Conservation (phyloP, 2,113 vertebrate genomes). For the Pampusana beccarii region DNA sequence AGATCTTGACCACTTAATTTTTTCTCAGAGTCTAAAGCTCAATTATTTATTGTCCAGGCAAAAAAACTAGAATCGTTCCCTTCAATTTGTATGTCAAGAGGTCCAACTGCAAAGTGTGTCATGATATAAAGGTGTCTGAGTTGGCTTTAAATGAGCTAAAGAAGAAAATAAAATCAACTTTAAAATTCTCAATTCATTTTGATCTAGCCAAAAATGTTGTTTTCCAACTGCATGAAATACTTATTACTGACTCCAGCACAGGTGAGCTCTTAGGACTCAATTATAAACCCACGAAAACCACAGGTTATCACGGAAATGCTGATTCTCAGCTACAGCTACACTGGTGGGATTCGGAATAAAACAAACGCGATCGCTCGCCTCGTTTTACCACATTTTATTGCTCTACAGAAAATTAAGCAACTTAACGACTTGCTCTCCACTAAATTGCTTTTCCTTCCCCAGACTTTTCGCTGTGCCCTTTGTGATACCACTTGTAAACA, state of each 20-base stretch:
- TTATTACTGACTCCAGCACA: conserved; percentile 36
- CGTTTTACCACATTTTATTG: conserved; percentile 62
- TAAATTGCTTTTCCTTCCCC: conserved; percentile 55
- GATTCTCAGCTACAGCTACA: not conserved
- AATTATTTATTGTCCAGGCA: too few relatives aligned
- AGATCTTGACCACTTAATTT: fast-evolving
- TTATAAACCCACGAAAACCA: conserved; percentile 2
- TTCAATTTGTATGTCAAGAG: not conserved
- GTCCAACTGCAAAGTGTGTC: fast-evolving
- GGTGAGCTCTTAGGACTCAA: conserved; percentile 44
- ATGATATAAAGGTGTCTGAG: fast-evolving
- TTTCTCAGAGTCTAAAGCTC: not conserved
- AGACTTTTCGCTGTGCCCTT: not conserved
- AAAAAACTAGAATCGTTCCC: not conserved
- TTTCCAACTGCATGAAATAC: conserved; percentile 23
- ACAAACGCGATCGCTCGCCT: conserved; percentile 49
- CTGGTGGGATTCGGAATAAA: conserved; percentile 1
- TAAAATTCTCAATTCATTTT: too few relatives aligned
- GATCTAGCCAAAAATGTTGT: not conserved
- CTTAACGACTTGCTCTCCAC: conserved; percentile 47
- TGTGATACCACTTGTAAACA: conserved; percentile 23
- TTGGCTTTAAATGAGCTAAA: not conserved
- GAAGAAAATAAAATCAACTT: not conserved
- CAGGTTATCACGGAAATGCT: conserved; percentile 51
- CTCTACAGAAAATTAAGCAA: conserved; percentile 69